Conservation (phyloP, 2,888 invertebrate genomes). For the Noctua janthina region DNA sequence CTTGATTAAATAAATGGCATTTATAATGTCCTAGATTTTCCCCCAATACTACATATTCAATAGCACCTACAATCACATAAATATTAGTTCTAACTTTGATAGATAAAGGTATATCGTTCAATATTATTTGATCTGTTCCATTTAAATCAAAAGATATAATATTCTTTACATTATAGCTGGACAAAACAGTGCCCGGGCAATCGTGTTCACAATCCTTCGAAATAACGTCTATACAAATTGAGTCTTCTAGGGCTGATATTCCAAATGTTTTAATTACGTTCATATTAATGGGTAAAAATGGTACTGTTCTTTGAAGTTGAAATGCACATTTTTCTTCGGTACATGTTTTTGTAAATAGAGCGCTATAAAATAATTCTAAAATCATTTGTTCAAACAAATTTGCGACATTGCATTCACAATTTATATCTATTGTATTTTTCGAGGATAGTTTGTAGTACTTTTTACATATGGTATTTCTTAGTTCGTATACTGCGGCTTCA, state of each 20-base stretch:
- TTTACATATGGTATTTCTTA: constrained; percentile 44
- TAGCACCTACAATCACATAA: constrained; percentile 44
- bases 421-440: constrained; percentile 43
- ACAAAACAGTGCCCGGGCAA: constrained; percentile 44
- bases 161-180: constrained; percentile 43
- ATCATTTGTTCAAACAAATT: constrained; percentile 43
- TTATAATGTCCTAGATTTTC: constrained; percentile 48
- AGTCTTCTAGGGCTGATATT: constrained; percentile 44
- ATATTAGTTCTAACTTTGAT: constrained; percentile 42
- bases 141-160: constrained; percentile 46
- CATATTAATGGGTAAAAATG: constrained; percentile 40
- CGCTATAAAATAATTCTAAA: constrained; percentile 41
- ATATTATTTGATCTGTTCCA: constrained; percentile 44
- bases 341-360: constrained; percentile 43
- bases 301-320: constrained; percentile 40
- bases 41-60: constrained; percentile 46
- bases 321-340: constrained; percentile 46
- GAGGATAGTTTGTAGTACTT: constrained; percentile 40
- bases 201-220: constrained; percentile 43
- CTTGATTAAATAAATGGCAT: constrained; percentile 47
- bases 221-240: constrained; percentile 42
- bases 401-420: constrained; percentile 46
- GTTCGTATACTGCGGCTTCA: constrained; percentile 37
- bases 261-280: constrained; percentile 43
- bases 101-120: constrained; percentile 42